phyloP scores from a whole-genome alignment of 1,140 invertebrate species.

The Chironomus striatipennis region DNA sequence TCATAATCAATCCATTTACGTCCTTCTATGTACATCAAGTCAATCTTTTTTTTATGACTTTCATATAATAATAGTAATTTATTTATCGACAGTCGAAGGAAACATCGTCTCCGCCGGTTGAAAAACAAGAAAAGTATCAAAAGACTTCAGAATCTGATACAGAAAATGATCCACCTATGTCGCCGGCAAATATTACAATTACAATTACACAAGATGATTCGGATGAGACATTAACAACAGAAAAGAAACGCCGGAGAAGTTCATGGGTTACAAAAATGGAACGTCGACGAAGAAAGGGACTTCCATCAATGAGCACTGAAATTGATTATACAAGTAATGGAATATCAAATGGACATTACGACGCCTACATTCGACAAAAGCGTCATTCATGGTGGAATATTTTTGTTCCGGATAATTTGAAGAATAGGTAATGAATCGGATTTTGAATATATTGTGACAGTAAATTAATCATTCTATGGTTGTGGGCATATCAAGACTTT shows the following conservation, averaged over 20 bases:
- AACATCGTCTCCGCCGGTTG: neutral
- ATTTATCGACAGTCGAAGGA: neutral
- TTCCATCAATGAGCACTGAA: slow-evolving; percentile 43
- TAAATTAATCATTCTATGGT: too few relatives aligned
- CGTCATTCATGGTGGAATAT: slow-evolving; percentile 79
- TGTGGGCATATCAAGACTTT: too few relatives aligned
- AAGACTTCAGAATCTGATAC: slow-evolving; percentile 4
- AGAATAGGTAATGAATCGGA: slow-evolving; percentile 47
- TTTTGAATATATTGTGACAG: too few relatives aligned
- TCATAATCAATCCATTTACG: neutral
- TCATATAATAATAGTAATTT: neutral
- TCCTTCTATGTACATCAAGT: neutral
- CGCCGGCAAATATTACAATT: slow-evolving; percentile 25
- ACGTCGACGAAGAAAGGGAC: slow-evolving; percentile 54
- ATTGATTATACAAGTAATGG: slow-evolving; percentile 33
- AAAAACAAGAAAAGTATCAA: neutral
- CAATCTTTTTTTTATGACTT: neutral
- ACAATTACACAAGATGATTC: slow-evolving; percentile 16
- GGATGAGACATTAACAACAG: slow-evolving; percentile 27
- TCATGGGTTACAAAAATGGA: slow-evolving; percentile 66
- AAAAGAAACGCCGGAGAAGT: slow-evolving; percentile 45
- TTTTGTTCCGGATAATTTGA: slow-evolving; percentile 62
- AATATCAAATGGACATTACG: slow-evolving; percentile 41
- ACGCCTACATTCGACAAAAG: slow-evolving; percentile 53
- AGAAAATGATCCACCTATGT: slow-evolving; percentile 27